phyloP scores from a whole-genome alignment of 2,888 invertebrate genomes.

The Julus scandinavius region DNA sequence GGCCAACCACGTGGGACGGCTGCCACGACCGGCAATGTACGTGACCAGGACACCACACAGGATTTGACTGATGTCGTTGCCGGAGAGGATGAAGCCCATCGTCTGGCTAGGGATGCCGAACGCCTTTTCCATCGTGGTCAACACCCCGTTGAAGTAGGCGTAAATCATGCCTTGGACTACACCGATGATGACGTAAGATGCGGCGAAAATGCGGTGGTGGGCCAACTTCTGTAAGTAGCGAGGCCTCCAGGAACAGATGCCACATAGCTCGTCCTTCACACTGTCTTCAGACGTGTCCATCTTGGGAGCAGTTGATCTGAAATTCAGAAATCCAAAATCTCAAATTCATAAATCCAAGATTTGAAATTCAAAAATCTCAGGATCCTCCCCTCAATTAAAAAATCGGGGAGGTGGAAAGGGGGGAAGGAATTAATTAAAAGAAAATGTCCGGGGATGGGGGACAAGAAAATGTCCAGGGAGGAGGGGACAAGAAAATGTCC shows the following conservation, averaged over 20 bases:
- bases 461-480: no score
- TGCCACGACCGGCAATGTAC: slow-evolving; percentile 77
- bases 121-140: slow-evolving; percentile 57
- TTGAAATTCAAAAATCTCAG: no score
- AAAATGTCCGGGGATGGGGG: no score
- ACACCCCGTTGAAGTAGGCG: slow-evolving; percentile 55
- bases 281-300: not conserved
- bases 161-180: slow-evolving; percentile 56
- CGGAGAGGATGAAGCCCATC: slow-evolving; percentile 77
- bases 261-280: slow-evolving; percentile 16
- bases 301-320: not conserved
- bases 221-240: slow-evolving; percentile 51
- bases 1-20: slow-evolving; percentile 79
- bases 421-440: no score
- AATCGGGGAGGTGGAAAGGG: no score
- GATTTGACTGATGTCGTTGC: slow-evolving; percentile 79
- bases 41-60: slow-evolving; percentile 75
- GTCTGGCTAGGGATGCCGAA: slow-evolving; percentile 58
- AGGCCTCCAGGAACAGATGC: slow-evolving; percentile 47
- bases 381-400: no score
- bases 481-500: no score
- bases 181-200: not conserved
- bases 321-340: not conserved
- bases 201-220: slow-evolving; percentile 7
- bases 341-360: no score